These are phyloP conservation scores for Prosopocoilus inquinatus DNA, from an alignment of 2,888 invertebrate genomes.

Conservation along the genomic window DNA sequence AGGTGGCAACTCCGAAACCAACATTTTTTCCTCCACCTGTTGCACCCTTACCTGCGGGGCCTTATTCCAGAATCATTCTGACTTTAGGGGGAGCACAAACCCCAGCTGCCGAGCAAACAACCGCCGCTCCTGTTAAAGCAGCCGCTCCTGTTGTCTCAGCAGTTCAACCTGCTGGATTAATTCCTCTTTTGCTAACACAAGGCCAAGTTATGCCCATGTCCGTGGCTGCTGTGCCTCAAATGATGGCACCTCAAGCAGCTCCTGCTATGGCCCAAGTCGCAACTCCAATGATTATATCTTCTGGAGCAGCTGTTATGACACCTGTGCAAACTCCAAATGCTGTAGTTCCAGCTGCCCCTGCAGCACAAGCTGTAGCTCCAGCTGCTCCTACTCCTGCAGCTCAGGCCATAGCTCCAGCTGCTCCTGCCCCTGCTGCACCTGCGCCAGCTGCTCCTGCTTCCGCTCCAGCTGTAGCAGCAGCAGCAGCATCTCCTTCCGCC, in stretches of 20 bases:
- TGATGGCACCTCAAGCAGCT: constrained; percentile 3
- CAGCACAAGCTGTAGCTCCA: constrained; percentile 7
- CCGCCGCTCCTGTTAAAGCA: background rate
- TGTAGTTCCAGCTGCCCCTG: background rate
- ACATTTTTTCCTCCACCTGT: constrained; percentile 42
- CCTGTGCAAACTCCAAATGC: background rate
- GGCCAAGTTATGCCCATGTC: no score
- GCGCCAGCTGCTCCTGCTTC: constrained; percentile 6
- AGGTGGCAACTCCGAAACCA: constrained; percentile 29
- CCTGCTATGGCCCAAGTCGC: background rate
- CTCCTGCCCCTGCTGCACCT: constrained; percentile 12
- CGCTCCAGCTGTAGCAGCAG: constrained; percentile 13
- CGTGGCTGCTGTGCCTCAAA: background rate
- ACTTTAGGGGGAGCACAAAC: constrained; percentile 6
- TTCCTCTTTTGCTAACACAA: background rate
- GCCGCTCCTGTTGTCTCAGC: background rate
- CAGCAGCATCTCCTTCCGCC: background rate
- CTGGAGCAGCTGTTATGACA: background rate
- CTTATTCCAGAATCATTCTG: constrained; percentile 18
- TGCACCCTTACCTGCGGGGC: constrained; percentile 35
- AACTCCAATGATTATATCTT: background rate
- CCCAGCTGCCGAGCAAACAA: background rate
- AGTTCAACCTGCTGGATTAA: constrained; percentile 3
- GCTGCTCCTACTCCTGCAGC: constrained; percentile 11
- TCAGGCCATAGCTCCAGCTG: constrained; percentile 5